Evolutionary conservation across 2,888 invertebrate genomes (phyloP).

Genomic region (Reticulitermes lucifugus): DNA sequence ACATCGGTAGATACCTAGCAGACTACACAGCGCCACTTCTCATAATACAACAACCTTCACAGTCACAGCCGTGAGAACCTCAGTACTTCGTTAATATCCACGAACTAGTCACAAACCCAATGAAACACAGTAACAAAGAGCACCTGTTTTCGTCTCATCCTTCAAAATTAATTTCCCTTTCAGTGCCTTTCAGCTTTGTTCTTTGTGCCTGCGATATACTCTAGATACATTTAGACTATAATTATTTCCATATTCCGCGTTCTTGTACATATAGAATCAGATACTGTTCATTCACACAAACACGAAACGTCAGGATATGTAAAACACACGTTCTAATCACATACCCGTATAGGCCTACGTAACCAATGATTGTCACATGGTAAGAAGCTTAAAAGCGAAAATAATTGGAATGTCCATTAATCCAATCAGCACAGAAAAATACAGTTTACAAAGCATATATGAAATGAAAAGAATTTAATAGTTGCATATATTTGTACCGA

Average conservation of each 20-base stretch:
- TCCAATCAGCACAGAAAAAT: constrained; percentile 3
- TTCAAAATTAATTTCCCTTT: too few relatives aligned
- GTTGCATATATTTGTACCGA: neutral
- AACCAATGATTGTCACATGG: neutral
- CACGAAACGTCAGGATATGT: neutral
- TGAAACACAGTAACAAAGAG: too few relatives aligned
- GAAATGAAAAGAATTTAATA: neutral
- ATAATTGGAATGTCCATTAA: constrained; percentile 30
- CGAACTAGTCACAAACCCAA: too few relatives aligned
- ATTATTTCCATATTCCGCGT: neutral
- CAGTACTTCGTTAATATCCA: too few relatives aligned
- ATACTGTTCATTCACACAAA: neutral
- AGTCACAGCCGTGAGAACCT: too few relatives aligned
- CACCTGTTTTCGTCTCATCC: too few relatives aligned
- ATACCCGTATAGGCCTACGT: neutral
- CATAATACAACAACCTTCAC: too few relatives aligned
- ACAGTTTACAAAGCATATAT: neutral
- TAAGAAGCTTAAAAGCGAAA: neutral
- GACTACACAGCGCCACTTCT: too few relatives aligned
- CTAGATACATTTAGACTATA: neutral
- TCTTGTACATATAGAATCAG: neutral
- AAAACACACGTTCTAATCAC: neutral
- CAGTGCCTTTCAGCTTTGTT: too few relatives aligned
- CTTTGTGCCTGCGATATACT: too few relatives aligned
- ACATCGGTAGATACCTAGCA: too few relatives aligned